These are phyloP conservation scores for Gnathonemus echidnorhynchus DNA, from an alignment of 2,113 vertebrate species.

Conservation along the genomic window DNA sequence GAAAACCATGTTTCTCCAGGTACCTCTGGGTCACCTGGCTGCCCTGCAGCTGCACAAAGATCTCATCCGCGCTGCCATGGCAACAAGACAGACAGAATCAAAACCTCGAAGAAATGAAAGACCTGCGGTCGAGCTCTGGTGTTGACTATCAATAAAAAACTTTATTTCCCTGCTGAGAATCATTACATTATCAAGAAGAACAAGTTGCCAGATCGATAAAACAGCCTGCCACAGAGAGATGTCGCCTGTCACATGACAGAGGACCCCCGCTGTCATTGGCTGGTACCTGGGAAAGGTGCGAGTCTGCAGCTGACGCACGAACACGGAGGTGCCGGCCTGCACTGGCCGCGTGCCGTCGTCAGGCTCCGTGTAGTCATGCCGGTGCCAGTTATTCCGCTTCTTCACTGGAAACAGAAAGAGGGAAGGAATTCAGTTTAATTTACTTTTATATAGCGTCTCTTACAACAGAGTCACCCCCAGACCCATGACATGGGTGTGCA, in stretches of 20 bases:
- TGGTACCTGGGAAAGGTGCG: constrained; percentile 81
- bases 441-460: not conserved
- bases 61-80: constrained; percentile 80
- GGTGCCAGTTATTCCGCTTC: constrained; percentile 90
- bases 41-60: constrained; percentile 82
- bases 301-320: constrained; percentile 76
- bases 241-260: not conserved
- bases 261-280: not conserved
- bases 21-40: constrained; percentile 83
- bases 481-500: not conserved
- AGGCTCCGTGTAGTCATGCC: constrained; percentile 90
- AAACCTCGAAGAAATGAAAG: not conserved
- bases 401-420: constrained; percentile 69
- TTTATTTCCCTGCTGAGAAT: not conserved
- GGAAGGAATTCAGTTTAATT: not conserved
- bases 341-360: constrained; percentile 82
- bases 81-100: not conserved
- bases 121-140: not conserved
- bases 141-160: not conserved
- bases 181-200: not conserved
- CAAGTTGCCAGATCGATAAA: not conserved
- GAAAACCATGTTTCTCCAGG: constrained; percentile 89
- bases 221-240: not conserved
- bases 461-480: not conserved
- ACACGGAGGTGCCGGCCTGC: constrained; percentile 87